Conservation (phyloP, 92 coral and sea anemone genomes). For the Porites divaricata region DNA sequence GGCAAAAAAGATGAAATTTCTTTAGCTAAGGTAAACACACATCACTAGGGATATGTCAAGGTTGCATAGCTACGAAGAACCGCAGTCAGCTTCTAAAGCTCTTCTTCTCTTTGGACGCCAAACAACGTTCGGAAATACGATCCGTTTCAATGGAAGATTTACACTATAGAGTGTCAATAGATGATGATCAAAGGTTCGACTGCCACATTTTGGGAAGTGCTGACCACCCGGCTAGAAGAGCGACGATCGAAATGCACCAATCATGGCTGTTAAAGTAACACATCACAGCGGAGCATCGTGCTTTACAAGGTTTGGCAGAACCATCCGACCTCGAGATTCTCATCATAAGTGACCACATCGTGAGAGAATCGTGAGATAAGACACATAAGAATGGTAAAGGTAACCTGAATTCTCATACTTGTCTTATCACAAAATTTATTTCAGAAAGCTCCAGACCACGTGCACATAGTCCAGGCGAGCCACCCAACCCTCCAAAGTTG, state of each 20-base stretch:
- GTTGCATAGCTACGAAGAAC: slow-evolving; percentile 20
- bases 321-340: not conserved
- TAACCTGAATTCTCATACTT: too few species aligned
- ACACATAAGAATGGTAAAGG: too few species aligned
- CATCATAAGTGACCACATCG: not conserved
- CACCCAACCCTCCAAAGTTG: slow-evolving; percentile 5
- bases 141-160: slow-evolving; percentile 40
- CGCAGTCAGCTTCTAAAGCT: slow-evolving; percentile 50
- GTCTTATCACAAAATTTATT: too few species aligned
- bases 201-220: too few species aligned
- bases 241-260: slow-evolving; percentile 8
- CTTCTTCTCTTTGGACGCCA: slow-evolving; percentile 37
- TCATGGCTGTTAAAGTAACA: too few species aligned
- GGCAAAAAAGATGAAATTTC: too few species aligned
- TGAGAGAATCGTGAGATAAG: not conserved
- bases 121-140: slow-evolving; percentile 54
- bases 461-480: too few species aligned
- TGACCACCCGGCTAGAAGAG: too few species aligned
- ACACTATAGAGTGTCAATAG: not conserved
- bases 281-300: not conserved
- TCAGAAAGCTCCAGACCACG: too few species aligned
- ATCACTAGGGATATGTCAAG: not conserved
- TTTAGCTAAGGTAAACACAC: too few species aligned
- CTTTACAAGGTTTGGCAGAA: not conserved
- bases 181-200: not conserved